A percentile compares a stretch with the other conserved stretches of the same genome.
Conservation (phyloP, 2,113 vertebrate species). For the Mobula hypostoma region DNA sequence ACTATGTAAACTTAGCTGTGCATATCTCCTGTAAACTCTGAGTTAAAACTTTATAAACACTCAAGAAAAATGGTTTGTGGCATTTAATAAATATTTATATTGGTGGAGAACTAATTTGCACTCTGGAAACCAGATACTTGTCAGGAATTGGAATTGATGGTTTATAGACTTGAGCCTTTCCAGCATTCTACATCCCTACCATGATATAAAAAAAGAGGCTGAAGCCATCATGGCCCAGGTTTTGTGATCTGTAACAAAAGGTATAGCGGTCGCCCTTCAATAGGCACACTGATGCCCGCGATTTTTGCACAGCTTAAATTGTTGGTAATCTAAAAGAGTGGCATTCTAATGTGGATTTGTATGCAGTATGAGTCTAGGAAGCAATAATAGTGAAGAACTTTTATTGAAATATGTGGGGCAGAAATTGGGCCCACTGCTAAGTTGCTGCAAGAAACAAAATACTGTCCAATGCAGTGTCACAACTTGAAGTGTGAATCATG, state of each 20-base stretch:
- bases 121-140: neutral
- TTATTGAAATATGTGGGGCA: too few relatives aligned
- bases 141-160: neutral
- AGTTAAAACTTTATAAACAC: conserved; percentile 1
- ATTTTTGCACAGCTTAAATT: neutral
- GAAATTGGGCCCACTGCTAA: too few relatives aligned
- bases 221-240: neutral
- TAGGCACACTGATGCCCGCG: neutral
- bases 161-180: neutral
- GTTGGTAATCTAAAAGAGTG: neutral
- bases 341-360: neutral
- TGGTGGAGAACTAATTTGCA: neutral
- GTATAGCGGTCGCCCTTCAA: neutral
- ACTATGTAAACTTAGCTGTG: neutral
- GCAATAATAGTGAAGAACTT: neutral
- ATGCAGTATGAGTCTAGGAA: neutral
- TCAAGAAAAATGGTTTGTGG: neutral
- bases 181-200: neutral
- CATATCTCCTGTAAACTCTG: neutral
- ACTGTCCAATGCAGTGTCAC: too few relatives aligned
- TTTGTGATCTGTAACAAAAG: neutral
- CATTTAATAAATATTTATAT: neutral
- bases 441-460: too few relatives aligned
- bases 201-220: neutral
- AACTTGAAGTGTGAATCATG: too few relatives aligned